These are phyloP conservation scores for Syngnathus acus DNA, from an alignment of 2,797 vertebrate genomes.

Conservation along the genomic window DNA sequence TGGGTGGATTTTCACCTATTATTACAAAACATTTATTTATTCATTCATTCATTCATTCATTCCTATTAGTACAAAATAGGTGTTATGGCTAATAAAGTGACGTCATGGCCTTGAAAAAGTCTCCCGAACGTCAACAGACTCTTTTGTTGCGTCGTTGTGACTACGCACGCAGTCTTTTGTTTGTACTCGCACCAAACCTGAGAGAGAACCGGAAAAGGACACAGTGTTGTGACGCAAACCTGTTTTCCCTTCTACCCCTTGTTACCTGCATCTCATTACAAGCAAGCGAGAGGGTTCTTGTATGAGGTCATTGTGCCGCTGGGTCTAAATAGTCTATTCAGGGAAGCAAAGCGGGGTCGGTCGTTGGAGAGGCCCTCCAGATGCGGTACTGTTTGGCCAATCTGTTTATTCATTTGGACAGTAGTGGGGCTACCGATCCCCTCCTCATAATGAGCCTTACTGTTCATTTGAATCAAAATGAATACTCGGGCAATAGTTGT, in stretches of 20 bases:
- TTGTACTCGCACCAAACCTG: conserved; percentile 9
- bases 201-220: conserved; percentile 1
- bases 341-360: conserved; percentile 10
- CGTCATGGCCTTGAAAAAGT: neutral
- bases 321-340: conserved; percentile 24
- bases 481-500: conserved; percentile 10
- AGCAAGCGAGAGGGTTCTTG: conserved; percentile 10
- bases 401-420: conserved; percentile 44
- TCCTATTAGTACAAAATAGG: too few relatives aligned
- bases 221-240: neutral
- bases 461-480: conserved; percentile 23
- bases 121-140: conserved; percentile 15
- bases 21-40: too few relatives aligned
- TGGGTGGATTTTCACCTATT: too few relatives aligned
- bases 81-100: neutral
- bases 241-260: neutral
- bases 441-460: conserved; percentile 14
- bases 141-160: conserved; percentile 38
- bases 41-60: too few relatives aligned
- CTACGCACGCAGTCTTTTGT: conserved; percentile 34
- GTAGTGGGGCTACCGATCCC: conserved; percentile 33
- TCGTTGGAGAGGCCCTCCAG: conserved; percentile 54
- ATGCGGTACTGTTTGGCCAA: conserved; percentile 28
- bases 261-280: conserved; percentile 1
- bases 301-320: conserved; percentile 47